These are phyloP conservation scores for Drosophila mauritiana DNA, from an alignment of 1,140 invertebrate species.

Conservation along the genomic window DNA sequence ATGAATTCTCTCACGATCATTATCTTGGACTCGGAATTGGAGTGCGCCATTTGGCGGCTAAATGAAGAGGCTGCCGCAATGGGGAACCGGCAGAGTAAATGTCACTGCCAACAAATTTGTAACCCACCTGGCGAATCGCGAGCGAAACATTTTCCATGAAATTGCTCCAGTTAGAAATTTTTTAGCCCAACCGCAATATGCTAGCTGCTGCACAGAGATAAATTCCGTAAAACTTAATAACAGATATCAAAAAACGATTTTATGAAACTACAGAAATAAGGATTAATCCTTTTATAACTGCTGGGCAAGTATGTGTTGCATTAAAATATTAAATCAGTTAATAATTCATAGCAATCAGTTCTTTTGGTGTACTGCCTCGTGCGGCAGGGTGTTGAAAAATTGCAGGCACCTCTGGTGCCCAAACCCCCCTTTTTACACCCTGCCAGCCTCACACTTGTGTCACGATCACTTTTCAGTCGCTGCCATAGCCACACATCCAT, in stretches of 20 bases:
- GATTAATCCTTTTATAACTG: too few species aligned
- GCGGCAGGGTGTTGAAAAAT: conserved; percentile 77
- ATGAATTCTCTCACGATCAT: conserved; percentile 78
- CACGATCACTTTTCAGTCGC: conserved; percentile 56
- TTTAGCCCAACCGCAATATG: conserved; percentile 64
- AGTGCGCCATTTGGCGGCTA: conserved; percentile 50
- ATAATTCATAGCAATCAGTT: background rate
- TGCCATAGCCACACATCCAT: conserved; percentile 56
- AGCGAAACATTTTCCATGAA: background rate
- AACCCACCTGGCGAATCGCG: conserved; percentile 28
- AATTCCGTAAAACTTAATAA: background rate
- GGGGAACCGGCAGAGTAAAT: conserved; percentile 55
- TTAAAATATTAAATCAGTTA: too few species aligned
- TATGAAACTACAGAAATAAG: too few species aligned
- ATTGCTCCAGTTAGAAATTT: conserved; percentile 79
- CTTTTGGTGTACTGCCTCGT: conserved; percentile 46
- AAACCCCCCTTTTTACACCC: conserved; percentile 16
- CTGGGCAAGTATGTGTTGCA: too few species aligned
- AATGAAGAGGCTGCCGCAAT: conserved; percentile 30
- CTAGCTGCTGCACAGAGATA: conserved; percentile 1
- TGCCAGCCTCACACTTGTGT: conserved; percentile 69
- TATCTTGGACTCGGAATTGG: conserved; percentile 52
- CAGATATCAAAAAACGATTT: too few species aligned
- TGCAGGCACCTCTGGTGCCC: conserved; percentile 59
- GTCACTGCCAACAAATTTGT: conserved; percentile 74